Base-by-base conservation (phyloP, 2,888 invertebrate genomes). In the Rhogogaster chlorosoma region DNA sequence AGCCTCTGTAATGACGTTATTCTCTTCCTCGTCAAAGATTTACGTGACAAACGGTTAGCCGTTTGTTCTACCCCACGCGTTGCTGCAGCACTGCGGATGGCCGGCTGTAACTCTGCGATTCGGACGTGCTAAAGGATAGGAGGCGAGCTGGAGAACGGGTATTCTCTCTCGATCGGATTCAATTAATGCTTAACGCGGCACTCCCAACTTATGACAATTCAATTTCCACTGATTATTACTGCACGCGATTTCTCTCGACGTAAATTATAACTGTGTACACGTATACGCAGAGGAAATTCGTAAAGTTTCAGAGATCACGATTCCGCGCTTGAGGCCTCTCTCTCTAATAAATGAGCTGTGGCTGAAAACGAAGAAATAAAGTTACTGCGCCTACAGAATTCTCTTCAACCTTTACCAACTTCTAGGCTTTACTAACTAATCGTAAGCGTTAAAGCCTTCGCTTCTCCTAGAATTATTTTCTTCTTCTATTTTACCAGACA, bases 71-170 rank as follows among this genome's bases (percentile, higher is more conserved):
- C 26, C 22, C 29, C 61, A 36, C 38, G 53, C 9, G 38, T 36
- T 80, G 61, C 61, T 57, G 61, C 80, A 36, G 12, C n/a, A n/a
- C 36, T 57, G 15, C 32, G 36, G 22, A 80, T 32, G 38, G 36
- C 6, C 29, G 78, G 61, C 38, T 61, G 29, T 80, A 80, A 80
- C 61, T 80, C 80, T 80, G 80, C 38, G 80, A 80, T 80, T 80
- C 80, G 80, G 61, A 80, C 80, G 80, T 80, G 80, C 80, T 22
- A 80, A 80, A 10, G 61, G 80, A 80, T 80, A 61, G 61, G 61
- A 61, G 38, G 36, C 15, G 29, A 22, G 12, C 53, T 42, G 10
- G 38, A 10, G 36, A 10, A 12, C 71, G 29, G 32, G 32, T 73
- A 22, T 73, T 78, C 78, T 36, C n/a, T n/a, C 78, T 80, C 61